Base-by-base conservation (phyloP, 2,888 invertebrate species). In the Noctua fimbriata region DNA sequence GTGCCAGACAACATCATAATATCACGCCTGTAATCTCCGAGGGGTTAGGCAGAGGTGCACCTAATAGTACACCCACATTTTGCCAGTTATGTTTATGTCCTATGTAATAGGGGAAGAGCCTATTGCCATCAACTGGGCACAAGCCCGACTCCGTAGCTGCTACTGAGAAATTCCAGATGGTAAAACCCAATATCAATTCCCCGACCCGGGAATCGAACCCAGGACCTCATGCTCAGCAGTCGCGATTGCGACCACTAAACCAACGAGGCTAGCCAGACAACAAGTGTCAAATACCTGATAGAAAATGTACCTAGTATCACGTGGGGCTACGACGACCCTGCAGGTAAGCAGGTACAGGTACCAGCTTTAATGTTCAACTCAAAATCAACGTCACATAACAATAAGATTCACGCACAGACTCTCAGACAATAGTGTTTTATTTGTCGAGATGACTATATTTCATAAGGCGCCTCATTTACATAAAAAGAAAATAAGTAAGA, bases 401-500 rank as follows among this genome's bases (percentile, higher is more conserved):
- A 60, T 81, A 58, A 44, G n/a, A 82, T 67, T 44, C 32, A 36
- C n/a, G 52, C 28, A 67, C 58, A 44, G 79, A 32, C 32, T 32
- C 41, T 32, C 78, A 69, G 69, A 24, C 47, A 36, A 9, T 3
- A 32, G 41, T 60, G 36, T 76, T 67, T 67, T 60, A 41, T 73
- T 36, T 60, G 16, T 32, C n/a, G 44, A 44, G 69, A 69, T 80
- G 58, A 60, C 21, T 60, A 47, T 80, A 49, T 52, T 16, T 52
- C 4, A 9, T 21, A 63, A 55, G 83, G 80, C 69, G 83, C 80
- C 82, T 82, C 60, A 69, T 82, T 82, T 69, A 55, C 24, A 18
- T 44, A 60, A 63, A 67, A 82, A 82, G 4, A 74, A 74, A 44
- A 74, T 49, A 67, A 74, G 21, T 32, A 66, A 49, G n/a, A 47